Conservation (phyloP, 2,797 vertebrate genomes). For the Pseudochromis fuscus region DNA sequence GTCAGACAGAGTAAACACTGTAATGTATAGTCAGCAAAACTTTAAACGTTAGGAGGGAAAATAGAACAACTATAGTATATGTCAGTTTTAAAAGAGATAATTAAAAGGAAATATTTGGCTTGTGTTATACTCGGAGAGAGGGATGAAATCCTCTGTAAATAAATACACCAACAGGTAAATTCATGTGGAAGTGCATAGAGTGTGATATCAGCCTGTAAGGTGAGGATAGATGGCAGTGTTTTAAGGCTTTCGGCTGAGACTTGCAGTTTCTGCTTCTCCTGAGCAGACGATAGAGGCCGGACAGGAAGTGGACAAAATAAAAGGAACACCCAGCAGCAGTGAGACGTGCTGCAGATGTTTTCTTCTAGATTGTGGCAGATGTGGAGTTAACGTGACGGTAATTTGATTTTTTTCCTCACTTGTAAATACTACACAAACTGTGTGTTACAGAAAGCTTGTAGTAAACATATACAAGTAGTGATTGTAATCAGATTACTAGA, state of each 20-base stretch:
- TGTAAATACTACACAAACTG: not conserved
- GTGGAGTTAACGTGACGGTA: no score
- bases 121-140: constrained; percentile 14
- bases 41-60: not conserved
- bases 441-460: not conserved
- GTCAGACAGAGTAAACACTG: constrained; percentile 9
- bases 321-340: not conserved
- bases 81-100: not conserved
- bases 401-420: not conserved
- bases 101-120: constrained; percentile 18
- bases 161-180: not conserved
- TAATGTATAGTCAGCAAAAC: constrained; percentile 9
- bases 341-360: not conserved
- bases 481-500: no score
- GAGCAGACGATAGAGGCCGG: not conserved
- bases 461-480: constrained; percentile 22
- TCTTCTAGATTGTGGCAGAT: not conserved
- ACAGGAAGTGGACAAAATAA: not conserved
- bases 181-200: constrained; percentile 48
- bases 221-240: constrained; percentile 42
- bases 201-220: constrained; percentile 22
- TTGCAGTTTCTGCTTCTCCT: constrained; percentile 24
- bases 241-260: constrained; percentile 79
- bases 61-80: not conserved
- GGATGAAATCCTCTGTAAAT: not conserved